Evolutionary conservation across 2,888 invertebrate species (phyloP).

Genomic region (Campopleginae sp.): DNA sequence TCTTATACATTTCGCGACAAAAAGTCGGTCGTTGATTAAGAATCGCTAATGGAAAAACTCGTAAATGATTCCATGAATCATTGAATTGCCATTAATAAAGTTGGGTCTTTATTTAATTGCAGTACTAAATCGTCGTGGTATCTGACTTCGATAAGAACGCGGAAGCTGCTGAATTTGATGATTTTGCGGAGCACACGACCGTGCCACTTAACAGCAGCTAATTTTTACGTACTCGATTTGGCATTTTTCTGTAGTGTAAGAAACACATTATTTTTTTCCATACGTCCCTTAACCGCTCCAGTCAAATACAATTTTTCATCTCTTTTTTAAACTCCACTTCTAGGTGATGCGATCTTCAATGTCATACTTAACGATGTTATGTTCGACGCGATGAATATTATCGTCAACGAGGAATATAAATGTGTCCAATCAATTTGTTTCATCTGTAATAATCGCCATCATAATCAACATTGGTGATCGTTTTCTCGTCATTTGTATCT

Average conservation of each 20-base stretch:
- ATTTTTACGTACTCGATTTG: constrained; percentile 72
- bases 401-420: background rate
- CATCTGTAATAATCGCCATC: background rate
- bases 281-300: background rate
- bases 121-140: constrained; percentile 73
- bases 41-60: too few species aligned
- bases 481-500: background rate
- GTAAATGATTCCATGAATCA: background rate
- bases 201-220: constrained; percentile 73
- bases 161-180: constrained; percentile 72
- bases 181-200: constrained; percentile 71
- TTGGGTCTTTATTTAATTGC: constrained; percentile 30
- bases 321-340: background rate
- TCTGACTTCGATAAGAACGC: constrained; percentile 69
- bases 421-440: background rate
- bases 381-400: background rate
- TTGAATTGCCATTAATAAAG: background rate
- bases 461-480: background rate
- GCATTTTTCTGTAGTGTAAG: constrained; percentile 75
- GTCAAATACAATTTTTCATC: background rate
- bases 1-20: too few species aligned
- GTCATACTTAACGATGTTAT: constrained; percentile 6
- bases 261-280: background rate
- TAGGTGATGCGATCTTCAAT: constrained; percentile 1
- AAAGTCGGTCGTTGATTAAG: too few species aligned